phyloP scores from a whole-genome alignment of 2,888 invertebrate species.

The Nomada fucata region DNA sequence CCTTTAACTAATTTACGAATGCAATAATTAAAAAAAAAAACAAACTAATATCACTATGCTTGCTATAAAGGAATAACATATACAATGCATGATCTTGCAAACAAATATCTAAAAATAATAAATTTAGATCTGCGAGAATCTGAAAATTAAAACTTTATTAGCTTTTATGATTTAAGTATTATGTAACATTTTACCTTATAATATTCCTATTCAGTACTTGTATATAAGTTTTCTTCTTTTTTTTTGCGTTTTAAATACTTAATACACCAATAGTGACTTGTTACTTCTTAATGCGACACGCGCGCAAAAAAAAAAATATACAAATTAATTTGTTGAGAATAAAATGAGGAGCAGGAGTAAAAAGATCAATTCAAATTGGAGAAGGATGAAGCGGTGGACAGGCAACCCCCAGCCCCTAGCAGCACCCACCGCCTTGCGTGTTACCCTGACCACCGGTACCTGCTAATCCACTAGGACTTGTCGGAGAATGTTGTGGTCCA shows the following conservation, averaged over 20 bases:
- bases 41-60: conserved; percentile 28
- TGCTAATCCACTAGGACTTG: conserved; percentile 90
- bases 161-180: conserved; percentile 56
- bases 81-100: conserved; percentile 23
- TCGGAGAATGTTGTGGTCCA: conserved; percentile 98
- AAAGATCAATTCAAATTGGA: conserved; percentile 79
- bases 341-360: conserved; percentile 76
- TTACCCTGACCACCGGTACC: conserved; percentile 92
- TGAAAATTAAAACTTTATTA: conserved; percentile 75
- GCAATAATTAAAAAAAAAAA: conserved; percentile 12
- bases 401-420: conserved; percentile 87
- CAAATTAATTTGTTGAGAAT: conserved; percentile 73
- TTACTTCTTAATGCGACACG: conserved; percentile 68
- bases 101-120: conserved; percentile 45
- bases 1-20: conserved; percentile 27
- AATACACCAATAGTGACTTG: conserved; percentile 72
- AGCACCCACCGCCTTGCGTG: conserved; percentile 95
- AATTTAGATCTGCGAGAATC: conserved; percentile 64
- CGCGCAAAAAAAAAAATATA: conserved; percentile 74
- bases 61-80: conserved; percentile 40
- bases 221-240: conserved; percentile 59
- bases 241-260: conserved; percentile 63
- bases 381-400: conserved; percentile 81
- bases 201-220: conserved; percentile 66
- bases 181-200: conserved; percentile 73